A percentile compares a stretch with the other conserved stretches of the same genome.
phyloP scores from a whole-genome alignment of 2,113 vertebrate genomes.

The Camelus bactrianus region DNA sequence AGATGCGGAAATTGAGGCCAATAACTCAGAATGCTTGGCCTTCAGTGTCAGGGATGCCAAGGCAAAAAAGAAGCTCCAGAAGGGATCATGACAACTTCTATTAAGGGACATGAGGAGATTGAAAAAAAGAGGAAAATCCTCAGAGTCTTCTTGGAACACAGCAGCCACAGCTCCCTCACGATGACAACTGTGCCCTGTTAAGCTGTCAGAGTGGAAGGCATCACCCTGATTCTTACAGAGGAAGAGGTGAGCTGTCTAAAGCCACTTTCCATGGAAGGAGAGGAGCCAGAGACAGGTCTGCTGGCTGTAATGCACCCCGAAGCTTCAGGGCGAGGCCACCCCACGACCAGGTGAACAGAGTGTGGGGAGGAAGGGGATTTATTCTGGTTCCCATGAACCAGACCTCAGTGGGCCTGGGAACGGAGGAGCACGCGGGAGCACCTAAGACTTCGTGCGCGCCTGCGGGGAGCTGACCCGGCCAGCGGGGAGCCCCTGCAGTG shows the following conservation, averaged over 20 bases:
- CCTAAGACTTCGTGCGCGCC: neutral
- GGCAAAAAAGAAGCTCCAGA: neutral
- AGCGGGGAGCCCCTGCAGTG: accelerated
- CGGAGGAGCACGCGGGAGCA: neutral
- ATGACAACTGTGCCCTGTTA: neutral
- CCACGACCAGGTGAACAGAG: neutral
- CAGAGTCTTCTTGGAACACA: neutral
- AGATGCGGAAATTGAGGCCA: neutral
- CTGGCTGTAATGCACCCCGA: neutral
- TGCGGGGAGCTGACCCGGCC: too few relatives aligned
- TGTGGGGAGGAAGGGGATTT: accelerated
- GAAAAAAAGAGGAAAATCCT: neutral
- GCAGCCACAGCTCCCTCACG: neutral
- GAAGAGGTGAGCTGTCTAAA: neutral
- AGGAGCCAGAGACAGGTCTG: neutral
- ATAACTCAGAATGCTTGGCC: neutral
- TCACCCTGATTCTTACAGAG: too few relatives aligned
- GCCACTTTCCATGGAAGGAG: neutral
- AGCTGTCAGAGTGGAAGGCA: neutral
- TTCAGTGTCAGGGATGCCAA: neutral
- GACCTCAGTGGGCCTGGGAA: neutral
- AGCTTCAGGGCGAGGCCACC: neutral
- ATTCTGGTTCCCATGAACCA: neutral
- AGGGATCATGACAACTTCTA: neutral
- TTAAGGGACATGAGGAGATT: neutral